Base-by-base conservation (phyloP, 2,797 vertebrate genomes). In the Mus caroli region DNA sequence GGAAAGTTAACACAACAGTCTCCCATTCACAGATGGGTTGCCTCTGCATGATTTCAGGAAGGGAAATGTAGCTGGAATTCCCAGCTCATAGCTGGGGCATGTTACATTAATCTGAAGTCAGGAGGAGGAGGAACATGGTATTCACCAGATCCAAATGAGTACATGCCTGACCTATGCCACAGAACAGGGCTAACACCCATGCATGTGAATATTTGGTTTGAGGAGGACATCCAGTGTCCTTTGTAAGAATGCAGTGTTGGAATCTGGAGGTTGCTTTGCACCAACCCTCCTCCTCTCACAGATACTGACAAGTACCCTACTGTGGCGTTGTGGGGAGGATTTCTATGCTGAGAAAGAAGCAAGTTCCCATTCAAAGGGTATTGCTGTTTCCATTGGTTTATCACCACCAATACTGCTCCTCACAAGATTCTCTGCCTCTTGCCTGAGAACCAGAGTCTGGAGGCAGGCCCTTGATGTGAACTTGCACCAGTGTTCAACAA, bases 11-110 rank as follows among this genome's bases (percentile, higher is more conserved):
- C 34, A 80, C 20, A 56, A 8, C 20, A 40, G 56, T 82, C 54
- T 86, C 31, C 46, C 84, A 92, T 89, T 91, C 56, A 82, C 19
- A 19, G 37, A 69, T 94, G 46, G 22, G 14, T 60, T 87, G n/a
- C 24, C 15, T 12, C 17, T 91, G 13, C 26, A 95, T 75, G 69
- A 58, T 19, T 0, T 0, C 50, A 62, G 43, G 54, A 94, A 86
- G 28, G n/a, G 12, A 31, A 88, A 37, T 87, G 83, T 93, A 91
- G 24, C 20, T 79, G 54, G 79, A 67, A 40, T 94, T 77, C 20
- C 73, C 79, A 50, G 28, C 28, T 31, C 82, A 15, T 24, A 54
- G 10, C 22, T 17, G n/a, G 50, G 50, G 24, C 64, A 92, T 43
- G 77, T 85, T 50, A 56, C 43, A 67, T 78, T 64, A 83, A 62